Conservation (phyloP, 2,797 vertebrate genomes). For the Cuculus canorus region DNA sequence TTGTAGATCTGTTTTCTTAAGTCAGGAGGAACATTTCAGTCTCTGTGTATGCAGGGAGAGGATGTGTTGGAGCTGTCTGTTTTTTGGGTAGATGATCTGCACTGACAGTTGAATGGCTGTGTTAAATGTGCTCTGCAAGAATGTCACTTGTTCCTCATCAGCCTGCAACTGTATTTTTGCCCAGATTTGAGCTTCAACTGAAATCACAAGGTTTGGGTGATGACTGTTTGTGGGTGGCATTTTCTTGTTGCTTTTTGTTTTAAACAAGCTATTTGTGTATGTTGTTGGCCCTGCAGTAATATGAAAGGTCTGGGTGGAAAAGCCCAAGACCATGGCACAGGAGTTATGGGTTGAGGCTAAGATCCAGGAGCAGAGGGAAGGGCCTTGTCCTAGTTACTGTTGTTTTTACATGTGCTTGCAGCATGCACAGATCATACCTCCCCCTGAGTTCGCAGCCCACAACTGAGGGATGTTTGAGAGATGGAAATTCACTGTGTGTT, state of each 20-base stretch:
- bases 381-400: not conserved
- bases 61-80: not conserved
- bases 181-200: not conserved
- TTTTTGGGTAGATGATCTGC: not conserved
- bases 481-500: not conserved
- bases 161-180: not conserved
- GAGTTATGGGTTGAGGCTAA: not conserved
- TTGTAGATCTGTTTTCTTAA: not conserved
- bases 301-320: not conserved
- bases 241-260: not conserved
- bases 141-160: not conserved
- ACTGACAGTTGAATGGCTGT: not conserved
- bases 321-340: not conserved
- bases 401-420: fast-evolving
- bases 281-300: not conserved
- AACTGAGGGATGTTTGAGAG: not conserved
- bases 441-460: not conserved
- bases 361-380: not conserved
- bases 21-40: not conserved
- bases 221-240: not conserved
- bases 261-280: not conserved
- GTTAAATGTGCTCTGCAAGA: not conserved
- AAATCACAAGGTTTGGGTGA: not conserved
- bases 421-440: not conserved
- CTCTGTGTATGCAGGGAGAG: fast-evolving